These are phyloP conservation scores for Stomatorhinus walkeri DNA, from an alignment of 2,797 vertebrate species.

Conservation along the genomic window DNA sequence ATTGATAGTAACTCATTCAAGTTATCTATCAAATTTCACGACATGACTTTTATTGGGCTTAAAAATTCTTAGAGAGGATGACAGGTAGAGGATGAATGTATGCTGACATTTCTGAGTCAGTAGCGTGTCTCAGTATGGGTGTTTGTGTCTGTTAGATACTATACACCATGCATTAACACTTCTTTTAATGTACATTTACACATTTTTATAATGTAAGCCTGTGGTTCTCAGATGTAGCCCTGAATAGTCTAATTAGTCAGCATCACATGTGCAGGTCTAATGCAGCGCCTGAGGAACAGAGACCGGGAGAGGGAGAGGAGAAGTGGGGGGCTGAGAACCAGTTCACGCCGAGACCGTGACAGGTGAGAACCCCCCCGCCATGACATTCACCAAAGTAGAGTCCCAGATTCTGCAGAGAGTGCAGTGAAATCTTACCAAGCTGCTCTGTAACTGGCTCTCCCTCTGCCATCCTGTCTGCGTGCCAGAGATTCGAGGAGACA, in stretches of 20 bases:
- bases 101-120: background rate
- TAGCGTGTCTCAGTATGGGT: background rate
- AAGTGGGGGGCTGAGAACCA: conserved; percentile 88
- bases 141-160: background rate
- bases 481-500: conserved; percentile 93
- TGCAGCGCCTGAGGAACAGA: conserved; percentile 94
- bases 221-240: background rate
- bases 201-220: background rate
- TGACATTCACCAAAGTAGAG: background rate
- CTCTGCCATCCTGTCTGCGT: background rate
- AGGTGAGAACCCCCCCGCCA: conserved; percentile 59
- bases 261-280: conserved; percentile 70
- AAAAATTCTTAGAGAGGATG: background rate
- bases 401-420: background rate
- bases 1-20: background rate
- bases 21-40: background rate
- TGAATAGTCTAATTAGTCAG: background rate
- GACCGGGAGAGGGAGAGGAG: conserved; percentile 89
- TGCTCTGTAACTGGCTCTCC: background rate
- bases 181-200: background rate
- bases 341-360: conserved; percentile 91
- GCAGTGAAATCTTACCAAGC: background rate
- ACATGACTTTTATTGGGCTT: background rate
- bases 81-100: background rate
- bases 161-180: background rate